Evolutionary conservation across 2,113 vertebrate species (phyloP), one percentile per base, ranked within the genome.

Genomic region (Gymnocephalus cernua): DNA sequence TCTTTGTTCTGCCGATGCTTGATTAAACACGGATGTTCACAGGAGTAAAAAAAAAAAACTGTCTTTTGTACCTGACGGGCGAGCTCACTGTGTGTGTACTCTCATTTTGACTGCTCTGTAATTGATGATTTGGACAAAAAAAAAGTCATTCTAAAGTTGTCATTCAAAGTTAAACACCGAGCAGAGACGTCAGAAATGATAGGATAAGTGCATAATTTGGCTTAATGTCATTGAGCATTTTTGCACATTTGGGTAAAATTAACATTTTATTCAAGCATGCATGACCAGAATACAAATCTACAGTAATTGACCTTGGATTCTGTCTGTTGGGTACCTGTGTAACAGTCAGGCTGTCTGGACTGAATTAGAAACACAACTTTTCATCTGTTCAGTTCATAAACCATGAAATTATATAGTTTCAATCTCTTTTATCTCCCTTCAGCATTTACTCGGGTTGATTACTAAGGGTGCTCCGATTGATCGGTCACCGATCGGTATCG

Each of bases 11-110:
- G 53, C 38, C 4, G 25, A 69, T 80, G 79, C 71, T 83, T 92
- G 67, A 91, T 92, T 86, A 79, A 85, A 90, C 83, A 81, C 56
- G 67, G 80, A 65, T 73, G 67, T 80, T 78, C 62, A 3, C 54
- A 29, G 53, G 69, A 80, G 50, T 32, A 25, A 74, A 18, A 63
- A 25, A 74, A 77, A 82, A 38, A 79, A 74, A 59, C 6, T 51
- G 58, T 51, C 25, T 76, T 35, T 54, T 80, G 69, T 41, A 74
- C 23, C 67, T 67, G 74, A 47, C 11, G n/a, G 27, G 38, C 25
- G 11, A 23, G 23, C 51, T 74, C 47, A 45, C 57, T 21, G 3
- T 45, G 81, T 48, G 64, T 14, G 2, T 29, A 1, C 41, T 63
- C 77, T 65, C 64, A 51, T 70, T 71, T 41, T 74, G 4, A 57